These are phyloP conservation scores for Drosophila mojavensis DNA, from an alignment of 1,140 invertebrate species.

Conservation along the genomic window DNA sequence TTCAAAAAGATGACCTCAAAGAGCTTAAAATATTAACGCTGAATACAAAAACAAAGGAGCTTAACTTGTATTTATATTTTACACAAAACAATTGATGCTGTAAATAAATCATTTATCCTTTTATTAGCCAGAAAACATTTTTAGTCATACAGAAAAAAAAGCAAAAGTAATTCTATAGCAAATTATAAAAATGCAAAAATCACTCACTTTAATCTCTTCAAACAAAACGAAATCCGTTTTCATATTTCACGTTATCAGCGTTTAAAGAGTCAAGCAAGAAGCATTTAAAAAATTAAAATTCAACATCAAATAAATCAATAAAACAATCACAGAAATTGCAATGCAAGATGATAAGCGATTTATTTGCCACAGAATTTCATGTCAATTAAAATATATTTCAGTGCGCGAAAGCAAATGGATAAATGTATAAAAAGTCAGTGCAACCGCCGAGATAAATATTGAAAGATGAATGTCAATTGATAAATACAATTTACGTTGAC, in stretches of 20 bases:
- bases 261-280: background rate
- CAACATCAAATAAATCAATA: conserved; percentile 2
- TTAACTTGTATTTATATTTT: too few relatives aligned
- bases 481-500: conserved; percentile 15
- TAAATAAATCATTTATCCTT: too few relatives aligned
- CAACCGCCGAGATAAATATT: background rate
- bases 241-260: background rate
- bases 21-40: too few relatives aligned
- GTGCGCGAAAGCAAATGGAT: background rate
- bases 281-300: background rate
- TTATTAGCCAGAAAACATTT: too few relatives aligned
- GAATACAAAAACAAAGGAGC: too few relatives aligned
- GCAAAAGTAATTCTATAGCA: too few relatives aligned
- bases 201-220: too few relatives aligned
- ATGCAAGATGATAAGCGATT: background rate
- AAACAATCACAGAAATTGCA: conserved; percentile 2
- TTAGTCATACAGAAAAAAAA: too few relatives aligned
- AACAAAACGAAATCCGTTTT: background rate
- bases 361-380: background rate
- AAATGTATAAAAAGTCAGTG: background rate
- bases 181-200: too few relatives aligned
- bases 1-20: too few relatives aligned
- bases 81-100: too few relatives aligned
- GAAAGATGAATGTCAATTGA: conserved; percentile 6
- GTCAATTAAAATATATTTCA: conserved; percentile 26